Conservation (phyloP, 1,140 invertebrate species). For the Meloidogyne floridensis region DNA sequence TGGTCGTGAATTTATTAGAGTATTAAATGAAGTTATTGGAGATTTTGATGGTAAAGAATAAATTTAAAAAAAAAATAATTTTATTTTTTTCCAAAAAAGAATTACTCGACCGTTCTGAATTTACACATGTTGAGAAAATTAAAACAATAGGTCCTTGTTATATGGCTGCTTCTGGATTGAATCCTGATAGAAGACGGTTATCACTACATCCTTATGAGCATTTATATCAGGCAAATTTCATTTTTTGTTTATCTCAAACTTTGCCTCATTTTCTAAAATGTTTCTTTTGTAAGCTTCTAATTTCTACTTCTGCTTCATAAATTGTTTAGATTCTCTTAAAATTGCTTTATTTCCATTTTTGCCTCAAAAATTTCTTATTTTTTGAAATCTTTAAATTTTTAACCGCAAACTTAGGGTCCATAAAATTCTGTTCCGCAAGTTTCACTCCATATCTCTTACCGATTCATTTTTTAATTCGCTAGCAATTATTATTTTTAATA, state of each 20-base stretch:
- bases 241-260: slow-evolving; percentile 22
- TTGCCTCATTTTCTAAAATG: neutral
- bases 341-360: too few relatives aligned
- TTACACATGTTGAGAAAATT: slow-evolving; percentile 89
- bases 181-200: slow-evolving; percentile 66
- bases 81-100: slow-evolving; percentile 69
- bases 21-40: slow-evolving; percentile 87
- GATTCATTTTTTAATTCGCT: too few relatives aligned
- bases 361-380: too few relatives aligned
- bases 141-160: slow-evolving; percentile 96
- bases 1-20: slow-evolving; percentile 86
- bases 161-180: slow-evolving; percentile 90
- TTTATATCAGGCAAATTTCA: slow-evolving; percentile 54
- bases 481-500: too few relatives aligned
- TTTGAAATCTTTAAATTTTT: too few relatives aligned
- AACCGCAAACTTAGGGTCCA: too few relatives aligned
- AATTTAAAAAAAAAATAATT: neutral
- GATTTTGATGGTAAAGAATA: slow-evolving; percentile 79
- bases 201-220: slow-evolving; percentile 64
- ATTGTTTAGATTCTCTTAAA: too few relatives aligned
- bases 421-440: too few relatives aligned
- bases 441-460: too few relatives aligned
- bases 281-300: too few relatives aligned
- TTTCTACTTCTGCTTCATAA: too few relatives aligned
- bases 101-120: slow-evolving; percentile 78